phyloP scores from a whole-genome alignment of 2,888 invertebrate species.

The Cataglyphis livida region DNA sequence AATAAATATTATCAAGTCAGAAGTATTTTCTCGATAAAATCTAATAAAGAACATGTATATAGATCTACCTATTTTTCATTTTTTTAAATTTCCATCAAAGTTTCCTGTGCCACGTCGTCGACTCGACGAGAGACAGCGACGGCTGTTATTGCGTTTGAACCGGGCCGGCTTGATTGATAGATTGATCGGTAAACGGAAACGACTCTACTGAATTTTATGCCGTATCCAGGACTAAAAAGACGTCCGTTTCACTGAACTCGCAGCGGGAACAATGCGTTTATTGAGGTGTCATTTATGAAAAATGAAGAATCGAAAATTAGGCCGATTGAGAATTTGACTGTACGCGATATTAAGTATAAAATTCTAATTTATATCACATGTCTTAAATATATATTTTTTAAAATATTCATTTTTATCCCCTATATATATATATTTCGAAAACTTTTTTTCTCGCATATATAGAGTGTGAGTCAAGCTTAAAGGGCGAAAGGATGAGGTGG shows the following conservation, averaged over 20 bases:
- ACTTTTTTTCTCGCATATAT: neutral
- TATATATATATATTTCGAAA: no score
- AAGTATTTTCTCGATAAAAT: neutral
- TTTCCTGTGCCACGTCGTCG: constrained; percentile 17
- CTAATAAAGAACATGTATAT: neutral
- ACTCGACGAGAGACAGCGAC: constrained; percentile 47
- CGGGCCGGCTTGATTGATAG: constrained; percentile 43
- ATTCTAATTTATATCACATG: neutral
- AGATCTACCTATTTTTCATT: constrained; percentile 18
- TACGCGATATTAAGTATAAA: no score
- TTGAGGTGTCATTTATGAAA: constrained; percentile 25
- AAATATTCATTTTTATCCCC: neutral
- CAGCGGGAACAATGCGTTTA: constrained; percentile 15
- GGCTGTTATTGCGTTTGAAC: constrained; percentile 51
- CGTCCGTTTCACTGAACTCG: neutral
- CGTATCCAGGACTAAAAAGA: constrained; percentile 32
- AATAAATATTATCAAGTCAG: constrained; percentile 7
- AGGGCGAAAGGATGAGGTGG: constrained; percentile 26
- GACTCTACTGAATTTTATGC: constrained; percentile 51
- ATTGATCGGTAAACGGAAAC: constrained; percentile 55
- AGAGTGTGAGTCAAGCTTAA: neutral
- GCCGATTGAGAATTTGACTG: neutral
- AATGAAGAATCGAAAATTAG: neutral
- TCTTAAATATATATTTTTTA: constrained; percentile 5
- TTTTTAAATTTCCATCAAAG: constrained; percentile 42